Percentiles rank a stretch among this genome's conserved stretches.
phyloP scores from a whole-genome alignment of 2,797 vertebrate species.

The Poecilia wingei region DNA sequence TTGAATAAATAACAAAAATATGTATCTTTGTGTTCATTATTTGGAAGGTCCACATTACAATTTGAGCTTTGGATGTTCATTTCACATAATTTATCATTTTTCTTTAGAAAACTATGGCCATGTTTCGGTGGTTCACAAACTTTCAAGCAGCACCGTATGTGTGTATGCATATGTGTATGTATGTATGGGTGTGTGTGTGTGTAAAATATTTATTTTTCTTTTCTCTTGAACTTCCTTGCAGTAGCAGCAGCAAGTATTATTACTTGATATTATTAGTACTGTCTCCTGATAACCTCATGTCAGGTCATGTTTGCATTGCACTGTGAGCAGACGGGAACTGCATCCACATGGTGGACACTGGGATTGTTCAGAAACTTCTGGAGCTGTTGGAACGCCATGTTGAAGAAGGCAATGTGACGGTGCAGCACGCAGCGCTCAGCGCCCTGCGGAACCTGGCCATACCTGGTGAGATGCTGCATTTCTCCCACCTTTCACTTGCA shows the following conservation, averaged over 20 bases:
- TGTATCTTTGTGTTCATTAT: too few relatives aligned
- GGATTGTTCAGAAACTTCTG: conserved; percentile 94
- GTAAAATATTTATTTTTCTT: too few relatives aligned
- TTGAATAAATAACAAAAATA: too few relatives aligned
- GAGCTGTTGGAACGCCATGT: conserved; percentile 94
- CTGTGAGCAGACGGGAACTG: conserved; percentile 90
- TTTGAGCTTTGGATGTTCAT: too few relatives aligned
- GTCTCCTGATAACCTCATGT: background rate
- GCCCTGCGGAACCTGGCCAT: conserved; percentile 96
- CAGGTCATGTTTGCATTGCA: background rate
- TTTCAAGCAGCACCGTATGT: too few relatives aligned
- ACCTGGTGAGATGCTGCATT: conserved; percentile 82
- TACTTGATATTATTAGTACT: too few relatives aligned
- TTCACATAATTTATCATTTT: too few relatives aligned
- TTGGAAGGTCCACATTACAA: too few relatives aligned
- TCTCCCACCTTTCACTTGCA: background rate
- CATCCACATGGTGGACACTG: conserved; percentile 98
- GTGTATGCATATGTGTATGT: too few relatives aligned
- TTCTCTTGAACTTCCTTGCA: background rate
- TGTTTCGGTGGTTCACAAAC: too few relatives aligned
- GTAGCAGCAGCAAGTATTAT: background rate
- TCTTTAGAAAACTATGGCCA: too few relatives aligned
- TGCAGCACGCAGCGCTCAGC: conserved; percentile 95
- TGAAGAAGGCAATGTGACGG: conserved; percentile 95
- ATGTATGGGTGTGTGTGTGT: too few relatives aligned